Percentiles rank a stretch among this genome's conserved stretches.
Conservation (phyloP, 2,888 invertebrate genomes). For the Scrobipalpa costella region DNA sequence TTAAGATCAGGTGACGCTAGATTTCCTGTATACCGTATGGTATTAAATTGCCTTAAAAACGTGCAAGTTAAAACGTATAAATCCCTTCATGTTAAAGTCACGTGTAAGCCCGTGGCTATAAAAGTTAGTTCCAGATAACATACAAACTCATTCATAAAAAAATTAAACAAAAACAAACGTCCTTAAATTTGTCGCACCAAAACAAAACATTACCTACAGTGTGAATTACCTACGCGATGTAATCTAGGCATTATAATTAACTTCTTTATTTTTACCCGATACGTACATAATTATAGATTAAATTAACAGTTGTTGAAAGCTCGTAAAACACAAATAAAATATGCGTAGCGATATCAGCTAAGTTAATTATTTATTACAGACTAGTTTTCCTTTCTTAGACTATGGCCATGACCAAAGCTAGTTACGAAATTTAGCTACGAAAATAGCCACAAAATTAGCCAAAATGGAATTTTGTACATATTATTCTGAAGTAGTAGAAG, state of each 20-base stretch:
- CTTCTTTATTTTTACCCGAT: constrained; percentile 4
- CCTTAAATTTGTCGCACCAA: neutral
- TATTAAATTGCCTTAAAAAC: too few species aligned
- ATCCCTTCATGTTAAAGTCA: neutral
- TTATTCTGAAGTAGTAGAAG: too few species aligned
- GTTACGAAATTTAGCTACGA: too few species aligned
- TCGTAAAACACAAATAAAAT: neutral
- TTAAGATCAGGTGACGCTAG: too few species aligned
- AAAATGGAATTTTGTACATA: too few species aligned
- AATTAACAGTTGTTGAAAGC: constrained; percentile 1
- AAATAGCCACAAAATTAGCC: too few species aligned
- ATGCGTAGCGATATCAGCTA: neutral
- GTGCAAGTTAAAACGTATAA: too few species aligned
- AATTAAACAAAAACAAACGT: neutral
- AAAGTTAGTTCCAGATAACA: too few species aligned
- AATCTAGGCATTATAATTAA: neutral
- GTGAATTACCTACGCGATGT: neutral
- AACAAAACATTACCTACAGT: neutral
- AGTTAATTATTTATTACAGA: neutral
- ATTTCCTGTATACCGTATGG: too few species aligned
- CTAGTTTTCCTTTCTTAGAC: neutral
- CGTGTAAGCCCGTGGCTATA: neutral
- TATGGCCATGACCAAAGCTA: too few species aligned
- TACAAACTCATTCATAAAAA: too few species aligned
- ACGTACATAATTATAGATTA: neutral